Conservation (phyloP, 2,888 invertebrate species). For the Drosophila formosana region DNA sequence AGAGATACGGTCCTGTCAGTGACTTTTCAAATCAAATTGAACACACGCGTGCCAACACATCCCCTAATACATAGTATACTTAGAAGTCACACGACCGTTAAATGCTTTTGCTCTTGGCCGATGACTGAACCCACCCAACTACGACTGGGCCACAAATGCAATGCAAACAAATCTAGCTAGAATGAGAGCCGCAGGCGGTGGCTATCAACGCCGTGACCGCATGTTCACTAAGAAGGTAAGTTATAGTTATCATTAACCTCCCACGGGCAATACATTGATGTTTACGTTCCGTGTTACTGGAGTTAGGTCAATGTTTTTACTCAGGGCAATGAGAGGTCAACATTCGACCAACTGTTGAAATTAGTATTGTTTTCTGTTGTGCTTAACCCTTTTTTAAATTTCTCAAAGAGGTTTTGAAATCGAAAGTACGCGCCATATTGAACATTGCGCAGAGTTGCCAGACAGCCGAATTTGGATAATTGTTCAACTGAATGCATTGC, state of each 20-base stretch:
- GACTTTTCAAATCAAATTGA: conserved; percentile 53
- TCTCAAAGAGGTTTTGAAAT: neutral
- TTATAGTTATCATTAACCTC: conserved; percentile 60
- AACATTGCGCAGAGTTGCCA: conserved; percentile 24
- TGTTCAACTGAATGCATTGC: neutral
- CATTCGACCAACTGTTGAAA: conserved; percentile 54
- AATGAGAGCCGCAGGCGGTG: conserved; percentile 50
- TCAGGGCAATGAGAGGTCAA: conserved; percentile 24
- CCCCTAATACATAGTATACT: conserved; percentile 16
- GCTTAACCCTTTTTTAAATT: neutral
- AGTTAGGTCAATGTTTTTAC: conserved; percentile 62
- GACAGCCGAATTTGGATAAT: neutral
- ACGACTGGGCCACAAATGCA: conserved; percentile 57
- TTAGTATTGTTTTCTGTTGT: neutral
- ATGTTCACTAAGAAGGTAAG: conserved; percentile 37
- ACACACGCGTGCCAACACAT: conserved; percentile 39
- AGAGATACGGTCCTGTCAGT: conserved; percentile 55
- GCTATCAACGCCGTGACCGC: conserved; percentile 53
- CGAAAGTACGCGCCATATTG: conserved; percentile 8
- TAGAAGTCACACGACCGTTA: conserved; percentile 57
- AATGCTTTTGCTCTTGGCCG: conserved; percentile 50
- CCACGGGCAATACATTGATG: conserved; percentile 29
- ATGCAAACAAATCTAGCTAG: conserved; percentile 62
- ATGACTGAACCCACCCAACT: conserved; percentile 24
- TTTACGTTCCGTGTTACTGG: conserved; percentile 20